Evolutionary conservation across 2,888 invertebrate species (phyloP).

Genomic region (Calephelis perditalis): DNA sequence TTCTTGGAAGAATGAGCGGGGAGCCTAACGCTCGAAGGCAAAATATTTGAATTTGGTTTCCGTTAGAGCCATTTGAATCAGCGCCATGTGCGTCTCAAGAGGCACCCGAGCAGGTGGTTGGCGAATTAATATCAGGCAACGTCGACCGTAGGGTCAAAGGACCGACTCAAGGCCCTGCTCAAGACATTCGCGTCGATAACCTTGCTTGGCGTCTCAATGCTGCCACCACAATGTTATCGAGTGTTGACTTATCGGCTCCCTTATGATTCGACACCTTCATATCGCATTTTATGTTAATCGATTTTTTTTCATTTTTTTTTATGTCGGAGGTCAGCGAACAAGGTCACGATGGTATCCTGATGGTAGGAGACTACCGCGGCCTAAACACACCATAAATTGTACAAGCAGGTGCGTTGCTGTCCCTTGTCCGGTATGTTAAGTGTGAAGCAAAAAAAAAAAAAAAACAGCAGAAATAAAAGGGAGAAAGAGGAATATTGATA

Average conservation of each 20-base stretch:
- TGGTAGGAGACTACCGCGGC: not conserved
- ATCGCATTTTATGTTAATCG: not conserved
- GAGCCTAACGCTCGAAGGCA: too few relatives aligned
- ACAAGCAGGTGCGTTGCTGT: too few relatives aligned
- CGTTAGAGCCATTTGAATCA: slow-evolving; percentile 36
- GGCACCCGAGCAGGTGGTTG: slow-evolving; percentile 61
- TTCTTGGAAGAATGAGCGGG: too few relatives aligned
- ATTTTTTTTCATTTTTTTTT: not conserved
- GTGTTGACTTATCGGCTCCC: slow-evolving; percentile 17
- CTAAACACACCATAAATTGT: too few relatives aligned
- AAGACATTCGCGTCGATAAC: slow-evolving; percentile 57
- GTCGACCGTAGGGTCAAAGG: slow-evolving; percentile 55
- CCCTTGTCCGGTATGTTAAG: too few relatives aligned
- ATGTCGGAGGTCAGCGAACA: not conserved
- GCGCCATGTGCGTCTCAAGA: slow-evolving; percentile 36
- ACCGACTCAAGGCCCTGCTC: slow-evolving; percentile 59
- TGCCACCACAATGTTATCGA: slow-evolving; percentile 19
- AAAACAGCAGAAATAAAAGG: too few relatives aligned
- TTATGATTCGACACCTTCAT: slow-evolving; percentile 16
- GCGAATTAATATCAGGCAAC: slow-evolving; percentile 42
- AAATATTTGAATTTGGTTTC: slow-evolving; percentile 21
- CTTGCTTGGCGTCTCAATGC: slow-evolving; percentile 48
- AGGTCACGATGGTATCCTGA: not conserved
- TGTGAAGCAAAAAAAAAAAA: too few relatives aligned
- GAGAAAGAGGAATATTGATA: too few relatives aligned